A percentile compares a stretch with the other conserved stretches of the same genome.
Evolutionary conservation across 1,140 invertebrate genomes (phyloP).

Genomic region (Heliconius eleuchia): DNA sequence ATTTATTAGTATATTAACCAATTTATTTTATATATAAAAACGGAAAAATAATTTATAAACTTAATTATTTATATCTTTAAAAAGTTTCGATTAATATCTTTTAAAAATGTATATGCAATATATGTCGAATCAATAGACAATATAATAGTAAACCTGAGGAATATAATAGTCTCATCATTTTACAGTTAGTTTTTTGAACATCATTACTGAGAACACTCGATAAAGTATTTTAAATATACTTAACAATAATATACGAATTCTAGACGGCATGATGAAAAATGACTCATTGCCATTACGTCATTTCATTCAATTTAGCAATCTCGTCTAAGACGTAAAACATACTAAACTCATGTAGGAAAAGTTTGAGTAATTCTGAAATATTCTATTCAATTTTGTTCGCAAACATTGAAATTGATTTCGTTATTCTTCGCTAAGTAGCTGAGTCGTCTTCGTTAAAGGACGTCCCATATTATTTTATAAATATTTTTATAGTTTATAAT

Average conservation of each 20-base stretch:
- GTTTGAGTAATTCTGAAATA: constrained; percentile 12
- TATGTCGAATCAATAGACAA: neutral
- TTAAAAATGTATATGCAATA: too few relatives aligned
- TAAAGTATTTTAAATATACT: constrained; percentile 16
- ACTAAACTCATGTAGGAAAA: constrained; percentile 28
- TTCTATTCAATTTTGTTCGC: constrained; percentile 6
- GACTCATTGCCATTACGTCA: constrained; percentile 53
- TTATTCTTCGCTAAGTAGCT: neutral
- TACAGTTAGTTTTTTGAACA: neutral
- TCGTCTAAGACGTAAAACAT: constrained; percentile 40
- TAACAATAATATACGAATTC: constrained; percentile 27
- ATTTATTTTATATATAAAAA: neutral
- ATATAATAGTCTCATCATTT: neutral
- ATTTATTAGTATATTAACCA: too few relatives aligned
- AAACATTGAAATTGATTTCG: constrained; percentile 9
- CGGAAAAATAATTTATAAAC: too few relatives aligned
- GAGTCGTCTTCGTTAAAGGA: neutral
- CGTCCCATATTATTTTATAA: neutral
- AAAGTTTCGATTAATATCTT: neutral
- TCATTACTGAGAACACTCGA: neutral
- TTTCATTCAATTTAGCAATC: constrained; percentile 55
- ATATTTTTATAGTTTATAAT: neutral
- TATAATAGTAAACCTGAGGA: neutral
- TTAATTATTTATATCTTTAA: neutral
- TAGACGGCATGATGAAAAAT: constrained; percentile 43